Base-by-base conservation (phyloP, 2,113 vertebrate genomes). In the Panurus biarmicus region DNA sequence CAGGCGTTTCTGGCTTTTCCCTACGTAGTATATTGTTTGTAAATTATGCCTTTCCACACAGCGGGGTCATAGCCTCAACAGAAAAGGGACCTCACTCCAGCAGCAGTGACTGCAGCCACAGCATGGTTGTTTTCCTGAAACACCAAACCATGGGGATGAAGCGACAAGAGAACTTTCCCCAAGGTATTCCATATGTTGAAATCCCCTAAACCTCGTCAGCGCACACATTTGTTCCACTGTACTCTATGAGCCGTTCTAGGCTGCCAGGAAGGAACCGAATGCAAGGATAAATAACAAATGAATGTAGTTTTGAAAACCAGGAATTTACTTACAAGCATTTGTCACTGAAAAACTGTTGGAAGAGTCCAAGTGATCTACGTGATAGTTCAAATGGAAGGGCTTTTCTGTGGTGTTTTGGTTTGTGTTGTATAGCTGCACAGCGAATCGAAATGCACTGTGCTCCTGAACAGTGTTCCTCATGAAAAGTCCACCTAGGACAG, bases 281-380 rank as follows among this genome's bases (percentile, higher is more conserved):
- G n/a, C 7, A 88, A 71, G 11, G 64, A 70, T 5, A 79, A 56
- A 17, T 54, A 94, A 78, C 38, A 90, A 64, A 89, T 22, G 40
- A 84, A 81, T 66, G 40, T 48, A 33, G 77, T 69, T 79, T 69
- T 53, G 1, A 74, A 80, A 97, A 64, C 12, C 25, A 62, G 15
- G 20, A 65, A 53, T 93, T 90, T 98, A 99, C 99, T 99, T 98
- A 99, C 99, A 99, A 95, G 99, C 99, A 97, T 99, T 99, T 96
- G 99, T 99, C 96, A 99, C 99, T 29, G 99, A 99, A 97, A 99
- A 99, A 98, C 99, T 99, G 99, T 99, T 99, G 95, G 99, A 99
- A 74, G 99, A 99, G 97, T 99, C 99, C 97, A 99, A 98, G 98
- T 99, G 99, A 97, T 99, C 99, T 94, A 99, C 99, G 11, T 99